phyloP scores from a whole-genome alignment of 2,888 invertebrate species.

The Chironomus tentans region DNA sequence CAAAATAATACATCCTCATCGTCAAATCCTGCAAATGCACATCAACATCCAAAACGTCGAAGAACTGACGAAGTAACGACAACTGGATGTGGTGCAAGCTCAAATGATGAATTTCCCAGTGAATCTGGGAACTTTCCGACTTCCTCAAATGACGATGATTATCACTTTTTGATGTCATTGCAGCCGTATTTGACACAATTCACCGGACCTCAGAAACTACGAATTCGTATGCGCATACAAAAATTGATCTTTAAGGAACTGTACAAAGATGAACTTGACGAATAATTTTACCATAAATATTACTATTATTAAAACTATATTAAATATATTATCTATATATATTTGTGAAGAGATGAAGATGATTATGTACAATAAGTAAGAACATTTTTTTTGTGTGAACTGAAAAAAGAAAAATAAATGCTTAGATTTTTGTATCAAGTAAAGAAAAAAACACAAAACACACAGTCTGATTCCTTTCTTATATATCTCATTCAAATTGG shows the following conservation, averaged over 20 bases:
- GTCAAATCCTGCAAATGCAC: conserved; percentile 3
- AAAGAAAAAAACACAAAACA: too few species aligned
- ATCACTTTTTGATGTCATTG: conserved; percentile 40
- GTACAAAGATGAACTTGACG: conserved; percentile 40
- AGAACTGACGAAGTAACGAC: conserved; percentile 24
- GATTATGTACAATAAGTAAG: too few species aligned
- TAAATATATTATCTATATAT: background rate
- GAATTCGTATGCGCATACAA: conserved; percentile 42
- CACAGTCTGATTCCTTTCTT: background rate
- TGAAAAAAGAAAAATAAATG: conserved; percentile 4
- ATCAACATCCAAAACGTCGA: conserved; percentile 11
- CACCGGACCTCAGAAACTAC: conserved; percentile 38
- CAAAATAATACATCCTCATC: background rate
- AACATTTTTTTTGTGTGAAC: background rate
- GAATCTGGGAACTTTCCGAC: conserved; percentile 1
- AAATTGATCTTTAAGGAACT: conserved; percentile 42
- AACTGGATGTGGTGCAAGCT: conserved; percentile 20
- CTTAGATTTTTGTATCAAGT: background rate
- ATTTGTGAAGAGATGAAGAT: background rate
- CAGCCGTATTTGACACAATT: conserved; percentile 42
- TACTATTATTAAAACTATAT: conserved; percentile 1
- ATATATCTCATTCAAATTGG: background rate
- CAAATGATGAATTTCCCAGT: conserved; percentile 23
- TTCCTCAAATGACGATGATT: conserved; percentile 37
- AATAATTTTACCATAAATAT: conserved; percentile 28